Evolutionary conservation across 2,113 vertebrate species (phyloP).

Genomic region (Stercorarius parasiticus): DNA sequence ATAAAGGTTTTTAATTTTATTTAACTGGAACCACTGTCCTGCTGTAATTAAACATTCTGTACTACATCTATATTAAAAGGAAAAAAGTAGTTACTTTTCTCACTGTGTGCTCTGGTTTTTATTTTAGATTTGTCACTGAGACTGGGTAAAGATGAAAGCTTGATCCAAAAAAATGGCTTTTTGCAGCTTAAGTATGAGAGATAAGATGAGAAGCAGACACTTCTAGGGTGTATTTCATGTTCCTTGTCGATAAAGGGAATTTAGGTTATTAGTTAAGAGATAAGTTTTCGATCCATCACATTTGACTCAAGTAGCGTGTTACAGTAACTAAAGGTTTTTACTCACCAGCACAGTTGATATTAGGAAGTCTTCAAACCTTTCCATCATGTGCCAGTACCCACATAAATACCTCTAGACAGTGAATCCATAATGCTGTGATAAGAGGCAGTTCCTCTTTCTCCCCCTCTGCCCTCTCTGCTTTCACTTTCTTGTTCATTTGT

Average conservation of each 20-base stretch:
- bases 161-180: neutral
- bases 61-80: constrained; percentile 91
- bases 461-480: neutral
- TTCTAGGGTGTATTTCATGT: neutral
- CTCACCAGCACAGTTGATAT: neutral
- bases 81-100: constrained; percentile 78
- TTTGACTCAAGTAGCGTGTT: neutral
- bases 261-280: neutral
- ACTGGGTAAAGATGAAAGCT: neutral
- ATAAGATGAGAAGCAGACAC: neutral
- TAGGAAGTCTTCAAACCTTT: neutral
- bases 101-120: constrained; percentile 51
- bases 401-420: neutral
- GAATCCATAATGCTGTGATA: neutral
- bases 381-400: neutral
- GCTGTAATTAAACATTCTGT: constrained; percentile 92
- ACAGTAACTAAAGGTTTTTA: neutral
- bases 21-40: constrained; percentile 95
- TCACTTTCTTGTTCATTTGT: neutral
- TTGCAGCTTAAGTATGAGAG: neutral
- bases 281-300: accelerated
- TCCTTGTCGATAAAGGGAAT: neutral
- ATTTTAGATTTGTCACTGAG: neutral
- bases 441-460: neutral
- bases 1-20: constrained; percentile 88